Base-by-base conservation (phyloP, 1,140 invertebrate species). In the Drosophila ercepeae region DNA sequence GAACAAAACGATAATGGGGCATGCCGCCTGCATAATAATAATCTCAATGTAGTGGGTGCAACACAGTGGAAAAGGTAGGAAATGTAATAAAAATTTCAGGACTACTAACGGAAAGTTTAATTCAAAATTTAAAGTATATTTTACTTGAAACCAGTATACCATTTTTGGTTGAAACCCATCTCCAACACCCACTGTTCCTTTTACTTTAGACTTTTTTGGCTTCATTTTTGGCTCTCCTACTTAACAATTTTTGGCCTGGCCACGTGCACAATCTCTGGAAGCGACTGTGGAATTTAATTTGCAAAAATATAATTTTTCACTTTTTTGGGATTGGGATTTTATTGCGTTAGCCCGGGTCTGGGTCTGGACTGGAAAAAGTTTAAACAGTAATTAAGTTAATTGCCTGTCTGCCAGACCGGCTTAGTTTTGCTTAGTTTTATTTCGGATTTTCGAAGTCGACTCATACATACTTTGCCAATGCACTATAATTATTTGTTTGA, bases 21-120 rank as follows among this genome's bases (percentile, higher is more conserved):
- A 86, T 70, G 67, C 76, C 55, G 68, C 63, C 72, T 73, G 81
- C 81, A 81, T 81, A 84, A 79, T 81, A 84, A 79, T 81, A 72
- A 73, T 86, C 21, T 27, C 8, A n/a, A 8, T 60, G 54, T 41
- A 59, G 53, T 25, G 59, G 19, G 19, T 25, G 59, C 1, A 8
- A 42, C 14, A 16, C 14, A 42, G 6, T 16, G 39, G 8, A 14
- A 8, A 36, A 4, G 1, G 1, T 1, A 9, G 1, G 1, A 9
- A 1, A 11, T 19, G 14, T 8, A 9, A 29, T 29, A 39, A 41
- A 27, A 58, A 21, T 23, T n/a, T n/a, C n/a, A n/a, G n/a, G n/a
- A 1, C 6, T 13, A 16, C 1, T 13, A 11, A 9, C 8, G 27
- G 1, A 11, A 19, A 16, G 1, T 5, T 1, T 9, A 16, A 16